Base-by-base conservation (phyloP, 1,140 invertebrate genomes). In the Vanessa atalanta region DNA sequence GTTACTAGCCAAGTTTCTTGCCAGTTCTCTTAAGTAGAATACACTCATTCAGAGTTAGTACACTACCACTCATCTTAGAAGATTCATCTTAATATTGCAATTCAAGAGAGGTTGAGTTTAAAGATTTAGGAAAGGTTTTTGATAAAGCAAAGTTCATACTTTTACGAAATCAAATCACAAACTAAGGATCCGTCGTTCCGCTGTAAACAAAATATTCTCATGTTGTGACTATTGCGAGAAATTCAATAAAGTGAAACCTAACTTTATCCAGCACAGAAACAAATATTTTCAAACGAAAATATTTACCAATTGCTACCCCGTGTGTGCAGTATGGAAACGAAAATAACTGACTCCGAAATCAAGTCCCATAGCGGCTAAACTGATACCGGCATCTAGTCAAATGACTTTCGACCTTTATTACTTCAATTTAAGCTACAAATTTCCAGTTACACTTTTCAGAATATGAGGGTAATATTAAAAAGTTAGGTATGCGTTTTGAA, bases 261-360 rank as follows among this genome's bases (percentile, higher is more conserved):
- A 61, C 26, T 61, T 20, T 23, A 23, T 61, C 57, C 57, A 61
- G 4, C 1, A 31, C 11, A 37, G 31, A 43, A 61, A 31, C 14
- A 23, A 20, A 37, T 57, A 57, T 57, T 23, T 16, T 16, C 8
- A 57, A 57, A 50, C 48, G 48, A 50, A 57, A 61, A 61, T 61
- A 61, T 23, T 61, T 61, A 12, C 14, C 23, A 37, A 15, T 61
- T 61, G 57, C 37, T 3, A 5, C 37, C 37, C 37, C 37, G 31
- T 37, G 16, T 60, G 12, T 11, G 31, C 26, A 7, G 13, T 37
- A 37, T 61, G 26, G 31, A 61, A 61, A 61, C 23, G 31, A 37
- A 68, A 68, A 68, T 50, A 67, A 53, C 65, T 37, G 37, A 57
- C 66, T 68, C 15, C n/a, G 51, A 47, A 57, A 26, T 57, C 14